Evolutionary conservation across 2,113 vertebrate species (phyloP), one percentile per base, ranked within the genome.

Genomic region (Elaphurus davidianus): DNA sequence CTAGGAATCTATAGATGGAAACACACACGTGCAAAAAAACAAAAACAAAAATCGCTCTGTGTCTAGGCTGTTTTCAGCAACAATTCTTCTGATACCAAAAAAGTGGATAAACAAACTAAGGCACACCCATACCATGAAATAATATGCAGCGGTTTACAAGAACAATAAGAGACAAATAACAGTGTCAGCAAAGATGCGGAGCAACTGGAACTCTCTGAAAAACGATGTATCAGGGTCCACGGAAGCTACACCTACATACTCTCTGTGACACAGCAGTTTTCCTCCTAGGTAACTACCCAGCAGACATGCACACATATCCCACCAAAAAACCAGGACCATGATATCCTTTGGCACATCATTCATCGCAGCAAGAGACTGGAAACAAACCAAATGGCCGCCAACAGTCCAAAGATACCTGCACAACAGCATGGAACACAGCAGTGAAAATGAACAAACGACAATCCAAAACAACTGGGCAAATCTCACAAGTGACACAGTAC

Each of bases 361-460:
- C 54, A 57, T 36, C 40, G 17, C 0, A 27, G 30, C 36, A 95
- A 74, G 36, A n/a, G 50, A 43, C 54, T 54, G 13, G 50, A 45
- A 82, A 59, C n/a, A 30, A 45, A 16, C 50, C 50, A 60, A 57
- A 54, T 7, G 21, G 8, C 14, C 19, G 7, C 27, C 55, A 28
- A 54, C 28, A 33, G 28, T 1, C 11, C 30, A 28, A 43, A 13
- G n/a, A 12, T 12, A 1, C 10, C 8, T 19, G 30, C 1, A 36
- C 14, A 23, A 14, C 1, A 16, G 36, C 84, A 78, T 6, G 25
- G 7, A 19, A 64, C 0, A 17, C 2, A 11, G 12, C 8, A 5
- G 52, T 0, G 2, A 83, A 47, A 47, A 71, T 1, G 2, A 59
- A 52, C 43, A 30, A 30, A 76, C 0, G 2, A 3, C 3, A 19